Base-by-base conservation (phyloP, 2,888 invertebrate genomes). In the Caenorhabditis drosophilae region DNA sequence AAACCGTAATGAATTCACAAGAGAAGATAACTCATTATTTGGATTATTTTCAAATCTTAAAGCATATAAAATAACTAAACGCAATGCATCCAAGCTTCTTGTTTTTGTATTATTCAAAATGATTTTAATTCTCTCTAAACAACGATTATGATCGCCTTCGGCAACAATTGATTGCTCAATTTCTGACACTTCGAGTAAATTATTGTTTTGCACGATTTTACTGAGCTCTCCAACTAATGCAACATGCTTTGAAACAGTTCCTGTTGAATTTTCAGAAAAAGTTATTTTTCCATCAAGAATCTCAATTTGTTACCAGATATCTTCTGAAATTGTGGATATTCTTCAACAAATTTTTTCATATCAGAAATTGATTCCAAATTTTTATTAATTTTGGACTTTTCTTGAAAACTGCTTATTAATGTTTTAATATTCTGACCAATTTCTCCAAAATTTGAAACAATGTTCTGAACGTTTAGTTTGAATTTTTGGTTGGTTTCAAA, bases 351-450 rank as follows among this genome's bases (percentile, higher is more conserved):
- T 23, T 74, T 73, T 87, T 99, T 99, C 97, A 99, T 97, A 84
- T 99, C 98, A 0, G 91, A 89, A 79, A 99, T 97, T 78, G 93
- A 94, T 87, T 99, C 97, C 2, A 99, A 41, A 31, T 73, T 71
- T 84, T 94, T 91, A 80, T 96, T 93, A 79, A 91, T 92, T 84
- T 96, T 92, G 2, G 94, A 51, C 18, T 94, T 93, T 78, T 89
- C 90, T 85, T 96, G 95, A 85, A 96, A 98, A 82, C 96, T 93
- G 62, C 97, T 96, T 92, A 99, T 97, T 54, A 98, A 86, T 22
- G 90, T 89, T 85, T 97, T 96, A 75, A 98, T 96, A 42, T 92
- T 95, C 80, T 92, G 91, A 0, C 96, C 97, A 81, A 99, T 96
- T 87, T 98, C 97, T 38, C 98, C 98, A 86, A 95, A 99, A 86